Conservation (phyloP, 2,888 invertebrate species). For the Platycnemis pennipes region DNA sequence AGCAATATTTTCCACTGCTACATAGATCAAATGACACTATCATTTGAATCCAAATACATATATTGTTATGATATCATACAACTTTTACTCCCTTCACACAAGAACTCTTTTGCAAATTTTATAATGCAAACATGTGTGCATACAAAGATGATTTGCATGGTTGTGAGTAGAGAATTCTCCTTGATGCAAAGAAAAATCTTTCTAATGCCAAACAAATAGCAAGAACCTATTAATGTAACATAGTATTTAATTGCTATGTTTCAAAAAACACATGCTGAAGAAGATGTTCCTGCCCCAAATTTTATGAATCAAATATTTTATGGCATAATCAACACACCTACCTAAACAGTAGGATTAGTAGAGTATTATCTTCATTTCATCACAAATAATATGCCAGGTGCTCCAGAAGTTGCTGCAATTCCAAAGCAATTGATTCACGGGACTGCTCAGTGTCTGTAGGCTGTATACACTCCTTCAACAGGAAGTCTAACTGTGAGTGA, state of each 20-base stretch:
- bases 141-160: too few species aligned
- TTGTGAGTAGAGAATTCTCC: neutral
- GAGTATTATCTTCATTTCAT: neutral
- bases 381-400: slow-evolving; percentile 50
- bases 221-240: neutral
- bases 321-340: neutral
- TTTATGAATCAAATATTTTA: neutral
- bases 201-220: neutral
- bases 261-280: neutral
- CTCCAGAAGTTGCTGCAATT: slow-evolving; percentile 49
- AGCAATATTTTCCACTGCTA: too few species aligned
- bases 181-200: slow-evolving; percentile 54
- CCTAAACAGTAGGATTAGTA: neutral
- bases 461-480: slow-evolving; percentile 54
- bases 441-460: slow-evolving; percentile 23
- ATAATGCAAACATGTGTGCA: neutral
- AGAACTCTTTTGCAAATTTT: neutral
- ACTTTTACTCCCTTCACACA: too few species aligned
- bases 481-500: slow-evolving; percentile 33
- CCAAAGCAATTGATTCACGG: slow-evolving; percentile 46
- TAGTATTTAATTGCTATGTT: neutral
- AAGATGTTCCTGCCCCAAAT: neutral
- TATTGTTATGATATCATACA: too few species aligned
- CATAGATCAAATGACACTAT: too few species aligned
- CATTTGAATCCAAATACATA: too few species aligned